These are phyloP conservation scores for Penaeus indicus DNA, from an alignment of 1,140 invertebrate species.

Conservation along the genomic window DNA sequence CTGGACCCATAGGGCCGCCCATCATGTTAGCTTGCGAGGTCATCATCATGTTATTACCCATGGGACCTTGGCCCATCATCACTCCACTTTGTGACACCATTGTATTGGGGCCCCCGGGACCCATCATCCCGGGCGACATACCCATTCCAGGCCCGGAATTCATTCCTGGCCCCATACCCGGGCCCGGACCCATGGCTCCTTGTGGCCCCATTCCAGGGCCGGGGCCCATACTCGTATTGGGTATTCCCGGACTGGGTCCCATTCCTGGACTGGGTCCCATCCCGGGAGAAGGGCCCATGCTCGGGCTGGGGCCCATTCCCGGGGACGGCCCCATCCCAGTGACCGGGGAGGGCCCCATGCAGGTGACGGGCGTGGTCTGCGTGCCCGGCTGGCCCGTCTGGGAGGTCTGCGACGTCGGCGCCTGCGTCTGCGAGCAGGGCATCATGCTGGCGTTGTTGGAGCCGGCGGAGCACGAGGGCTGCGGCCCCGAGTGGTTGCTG, in stretches of 20 bases:
- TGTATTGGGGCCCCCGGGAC: conserved; percentile 70
- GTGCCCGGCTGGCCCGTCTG: conserved; percentile 56
- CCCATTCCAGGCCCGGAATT: conserved; percentile 64
- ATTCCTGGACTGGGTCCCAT: conserved; percentile 65
- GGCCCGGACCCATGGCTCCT: conserved; percentile 39
- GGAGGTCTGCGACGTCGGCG: conserved; percentile 54
- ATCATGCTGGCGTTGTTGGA: conserved; percentile 29
- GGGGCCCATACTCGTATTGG: conserved; percentile 47
- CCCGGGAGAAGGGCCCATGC: conserved; percentile 64
- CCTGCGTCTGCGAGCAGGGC: conserved; percentile 67
- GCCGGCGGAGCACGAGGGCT: conserved; percentile 37
- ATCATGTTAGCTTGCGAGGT: conserved; percentile 65
- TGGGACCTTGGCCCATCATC: conserved; percentile 68
- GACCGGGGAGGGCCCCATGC: conserved; percentile 63
- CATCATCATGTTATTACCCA: conserved; percentile 68
- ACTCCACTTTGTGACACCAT: conserved; percentile 66
- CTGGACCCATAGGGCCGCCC: conserved; percentile 66
- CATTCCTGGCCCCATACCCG: conserved; percentile 43
- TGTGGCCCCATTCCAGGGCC: conserved; percentile 64
- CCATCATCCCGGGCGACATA: conserved; percentile 69
- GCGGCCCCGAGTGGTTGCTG: conserved; percentile 9
- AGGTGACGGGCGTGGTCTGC: conserved; percentile 54
- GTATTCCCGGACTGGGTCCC: conserved; percentile 62
- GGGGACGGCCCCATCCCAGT: conserved; percentile 64
- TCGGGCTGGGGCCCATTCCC: conserved; percentile 69